Base-by-base conservation (phyloP, 1,140 invertebrate genomes). In the honey bee (Apis mellifera) region DNA sequence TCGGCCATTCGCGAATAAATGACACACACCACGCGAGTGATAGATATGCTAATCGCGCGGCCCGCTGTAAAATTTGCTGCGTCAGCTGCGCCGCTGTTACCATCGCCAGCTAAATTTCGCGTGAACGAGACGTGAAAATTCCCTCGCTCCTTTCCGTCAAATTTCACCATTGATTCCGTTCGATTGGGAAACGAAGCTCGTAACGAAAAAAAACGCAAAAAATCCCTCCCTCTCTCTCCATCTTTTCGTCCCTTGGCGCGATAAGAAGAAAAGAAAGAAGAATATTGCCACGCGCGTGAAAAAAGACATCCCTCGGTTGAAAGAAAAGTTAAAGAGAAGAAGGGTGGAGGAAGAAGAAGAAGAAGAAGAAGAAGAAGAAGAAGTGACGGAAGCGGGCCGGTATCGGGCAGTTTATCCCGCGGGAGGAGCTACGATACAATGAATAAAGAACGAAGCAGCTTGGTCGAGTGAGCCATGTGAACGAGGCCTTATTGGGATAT, bases 401-500 rank as follows among this genome's bases (percentile, higher is more conserved):
- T 52, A 91, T 91, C 90, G 89, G 88, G 85, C 87, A 89, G 87
- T 90, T 90, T 86, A 83, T 87, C 62, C 62, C 81, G 76, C 85
- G 76, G 52, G 66, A 76, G 66, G 77, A 60, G 88, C 86, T 83
- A 76, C 88, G 86, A 89, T 90, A 87, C 84, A 85, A 89, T 92
- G 90, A 93, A 92, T 92, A 92, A 92, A 89, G 87, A 86, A 91
- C 89, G 89, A 90, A 92, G 89, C 90, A 90, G 88, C 88, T 82
- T 72, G 88, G 82, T 85, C 85, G 89, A 87, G 85, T 83, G 84
- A 87, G 86, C 84, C 81, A 81, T 68, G 83, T 90, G 85, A 86
- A 88, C 84, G 82, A 86, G 75, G 84, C 84, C 89, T 90, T 92
- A 93, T 92, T 92, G 89, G 92, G 88, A 92, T 92, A 93, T 93